Conservation (phyloP, 2,113 vertebrate genomes). For the Rynchops niger region DNA sequence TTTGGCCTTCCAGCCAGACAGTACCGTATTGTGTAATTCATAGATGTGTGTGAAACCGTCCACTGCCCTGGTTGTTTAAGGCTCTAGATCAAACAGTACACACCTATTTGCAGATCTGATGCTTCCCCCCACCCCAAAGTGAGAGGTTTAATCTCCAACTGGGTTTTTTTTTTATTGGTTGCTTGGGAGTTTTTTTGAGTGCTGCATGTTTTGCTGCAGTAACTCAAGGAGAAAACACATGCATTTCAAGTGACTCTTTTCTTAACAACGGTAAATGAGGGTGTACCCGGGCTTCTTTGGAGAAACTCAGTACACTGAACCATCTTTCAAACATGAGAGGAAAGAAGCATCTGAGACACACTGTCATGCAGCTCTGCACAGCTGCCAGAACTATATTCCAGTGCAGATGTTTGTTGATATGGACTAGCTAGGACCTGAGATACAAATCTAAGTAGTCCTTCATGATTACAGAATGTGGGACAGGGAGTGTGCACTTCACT, state of each 20-base stretch:
- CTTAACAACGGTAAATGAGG: background rate
- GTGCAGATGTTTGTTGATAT: background rate
- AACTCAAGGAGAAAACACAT: background rate
- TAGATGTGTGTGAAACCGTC: background rate
- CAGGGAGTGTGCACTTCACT: background rate
- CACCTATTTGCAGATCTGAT: background rate
- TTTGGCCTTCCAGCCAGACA: background rate
- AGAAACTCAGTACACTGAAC: background rate
- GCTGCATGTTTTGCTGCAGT: background rate
- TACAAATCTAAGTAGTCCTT: background rate
- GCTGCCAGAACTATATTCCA: background rate
- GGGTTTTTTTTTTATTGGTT: background rate
- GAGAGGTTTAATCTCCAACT: background rate
- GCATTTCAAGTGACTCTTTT: background rate
- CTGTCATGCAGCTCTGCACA: background rate
- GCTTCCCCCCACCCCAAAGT: background rate
- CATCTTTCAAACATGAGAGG: accelerated
- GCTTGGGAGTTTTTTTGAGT: background rate
- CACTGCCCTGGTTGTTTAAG: background rate
- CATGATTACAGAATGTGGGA: background rate
- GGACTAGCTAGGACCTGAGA: background rate
- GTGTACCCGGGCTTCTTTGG: background rate
- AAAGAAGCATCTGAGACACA: background rate
- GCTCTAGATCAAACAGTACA: background rate
- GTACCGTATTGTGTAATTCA: background rate